Conservation (phyloP, 1,140 invertebrate genomes). For the Euwallacea fornicatus region DNA sequence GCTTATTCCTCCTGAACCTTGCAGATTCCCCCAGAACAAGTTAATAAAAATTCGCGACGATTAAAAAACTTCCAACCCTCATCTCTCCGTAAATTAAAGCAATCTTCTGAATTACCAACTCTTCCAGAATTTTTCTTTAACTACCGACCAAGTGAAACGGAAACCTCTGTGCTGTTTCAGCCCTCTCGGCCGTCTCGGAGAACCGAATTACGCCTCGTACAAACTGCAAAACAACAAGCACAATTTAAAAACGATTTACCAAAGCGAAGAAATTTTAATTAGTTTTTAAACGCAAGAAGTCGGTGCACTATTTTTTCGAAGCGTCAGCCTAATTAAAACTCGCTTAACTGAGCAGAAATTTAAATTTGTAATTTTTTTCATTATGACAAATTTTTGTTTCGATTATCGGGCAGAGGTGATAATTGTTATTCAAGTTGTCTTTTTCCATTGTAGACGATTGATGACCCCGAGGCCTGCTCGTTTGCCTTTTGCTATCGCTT, state of each 20-base stretch:
- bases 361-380: conserved; percentile 1
- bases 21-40: too few relatives aligned
- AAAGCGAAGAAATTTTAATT: conserved; percentile 6
- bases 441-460: background rate
- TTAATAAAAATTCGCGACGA: too few relatives aligned
- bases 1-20: too few relatives aligned
- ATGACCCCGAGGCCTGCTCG: background rate
- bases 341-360: conserved; percentile 2
- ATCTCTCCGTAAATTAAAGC: too few relatives aligned
- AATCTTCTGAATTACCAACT: too few relatives aligned
- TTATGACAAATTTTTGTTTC: background rate
- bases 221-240: background rate
- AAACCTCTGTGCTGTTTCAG: too few relatives aligned
- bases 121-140: too few relatives aligned
- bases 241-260: conserved; percentile 4
- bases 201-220: background rate
- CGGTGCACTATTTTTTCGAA: background rate
- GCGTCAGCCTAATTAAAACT: conserved; percentile 10
- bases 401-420: background rate
- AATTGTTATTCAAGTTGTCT: background rate
- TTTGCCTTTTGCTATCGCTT: background rate
- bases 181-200: background rate
- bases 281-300: conserved; percentile 11
- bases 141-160: too few relatives aligned
- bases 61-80: too few relatives aligned